Base-by-base conservation (phyloP, 2,888 invertebrate species). In the Lissonota sp. region DNA sequence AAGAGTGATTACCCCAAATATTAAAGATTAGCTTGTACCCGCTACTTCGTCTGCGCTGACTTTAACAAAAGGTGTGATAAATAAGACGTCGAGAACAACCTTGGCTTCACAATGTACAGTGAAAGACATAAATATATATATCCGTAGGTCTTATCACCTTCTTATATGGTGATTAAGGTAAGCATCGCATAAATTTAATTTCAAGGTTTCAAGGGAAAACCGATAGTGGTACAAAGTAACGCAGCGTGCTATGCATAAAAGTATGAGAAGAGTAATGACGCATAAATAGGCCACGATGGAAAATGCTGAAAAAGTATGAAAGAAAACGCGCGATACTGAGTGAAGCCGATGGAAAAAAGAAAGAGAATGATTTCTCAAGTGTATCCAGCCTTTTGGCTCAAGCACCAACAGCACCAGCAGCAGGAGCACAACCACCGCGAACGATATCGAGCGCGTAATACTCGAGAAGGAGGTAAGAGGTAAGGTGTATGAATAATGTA, bases 401-500 rank as follows among this genome's bases (percentile, higher is more conserved):
- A 26, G 26, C 26, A 26, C 1, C 26, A 26, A 26, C 26, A 26
- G 26, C n/a, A n/a, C n/a, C n/a, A n/a, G 51, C 12, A 78, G 60
- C 39, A 51, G 66, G 46, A 51, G 64, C 69, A 49, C 16, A 70
- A 81, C 71, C 62, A 26, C 69, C 60, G 66, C 67, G 55, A 78
- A 74, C 71, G 81, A 78, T 84, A 85, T 84, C 73, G 83, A 84
- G 83, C 81, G 84, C 73, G 82, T 84, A 79, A 84, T 84, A 85
- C 84, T 83, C 83, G 78, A 84, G 83, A 84, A 75, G 84, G 75
- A 78, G 84, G 80, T 82, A 85, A 80, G 75, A 82, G 83, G 80
- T 75, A 77, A 83, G 83, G 74, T 83, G 74, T 84, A 87, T 88
- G 87, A 88, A 88, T 87, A 88, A 88, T 87, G 87, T 83, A 85